These are phyloP conservation scores for Pseudochirops corinnae DNA, from an alignment of 2,797 vertebrate genomes.

Conservation along the genomic window DNA sequence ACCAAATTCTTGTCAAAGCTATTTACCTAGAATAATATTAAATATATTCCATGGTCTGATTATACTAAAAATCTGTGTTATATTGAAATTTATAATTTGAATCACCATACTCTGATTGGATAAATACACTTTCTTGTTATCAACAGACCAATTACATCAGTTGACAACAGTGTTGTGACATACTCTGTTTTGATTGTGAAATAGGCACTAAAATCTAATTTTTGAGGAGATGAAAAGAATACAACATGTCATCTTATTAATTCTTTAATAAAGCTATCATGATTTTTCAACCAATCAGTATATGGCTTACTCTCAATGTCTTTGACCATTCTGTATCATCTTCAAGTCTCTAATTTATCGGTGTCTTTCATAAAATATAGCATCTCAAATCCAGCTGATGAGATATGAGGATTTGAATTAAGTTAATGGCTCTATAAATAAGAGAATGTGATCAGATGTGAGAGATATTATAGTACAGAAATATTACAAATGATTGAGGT, in stretches of 20 bases:
- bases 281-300: too few species aligned
- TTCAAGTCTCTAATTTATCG: too few species aligned
- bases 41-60: constrained; percentile 40
- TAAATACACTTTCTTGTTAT: background rate
- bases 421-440: too few species aligned
- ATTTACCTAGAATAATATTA: constrained; percentile 25
- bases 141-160: background rate
- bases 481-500: too few species aligned
- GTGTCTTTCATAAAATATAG: too few species aligned
- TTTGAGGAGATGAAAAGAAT: constrained; percentile 40
- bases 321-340: too few species aligned
- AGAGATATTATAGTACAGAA: too few species aligned
- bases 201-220: constrained; percentile 36
- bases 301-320: too few species aligned
- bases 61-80: background rate
- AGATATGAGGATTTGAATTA: too few species aligned
- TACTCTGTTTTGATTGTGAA: constrained; percentile 35
- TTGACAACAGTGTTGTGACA: constrained; percentile 22
- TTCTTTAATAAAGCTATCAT: background rate
- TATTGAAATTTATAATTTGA: constrained; percentile 43
- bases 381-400: too few species aligned
- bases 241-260: constrained; percentile 26
- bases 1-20: background rate
- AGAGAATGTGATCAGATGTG: too few species aligned
- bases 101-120: background rate